Conservation (phyloP, 1,140 invertebrate genomes). For the Oscheius sp. region DNA sequence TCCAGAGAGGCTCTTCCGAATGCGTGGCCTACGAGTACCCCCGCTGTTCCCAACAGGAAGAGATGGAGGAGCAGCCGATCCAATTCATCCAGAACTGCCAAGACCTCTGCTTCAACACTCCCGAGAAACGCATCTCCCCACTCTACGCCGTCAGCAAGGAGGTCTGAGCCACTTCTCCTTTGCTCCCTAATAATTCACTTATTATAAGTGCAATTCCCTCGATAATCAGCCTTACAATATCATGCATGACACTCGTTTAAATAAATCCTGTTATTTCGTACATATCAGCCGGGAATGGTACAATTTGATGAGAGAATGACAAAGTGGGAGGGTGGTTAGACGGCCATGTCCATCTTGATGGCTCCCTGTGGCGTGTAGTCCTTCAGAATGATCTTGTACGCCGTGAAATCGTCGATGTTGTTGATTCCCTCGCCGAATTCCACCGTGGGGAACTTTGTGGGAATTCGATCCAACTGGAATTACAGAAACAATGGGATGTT, state of each 20-base stretch:
- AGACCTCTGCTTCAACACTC: slow-evolving; percentile 19
- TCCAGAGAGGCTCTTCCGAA: slow-evolving; percentile 16
- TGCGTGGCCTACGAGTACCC: slow-evolving; percentile 28
- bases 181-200: too few species aligned
- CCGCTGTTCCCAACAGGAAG: slow-evolving; percentile 14
- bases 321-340: slow-evolving; percentile 67
- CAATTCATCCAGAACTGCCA: slow-evolving; percentile 26
- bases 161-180: too few species aligned
- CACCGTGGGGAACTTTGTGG: slow-evolving; percentile 73
- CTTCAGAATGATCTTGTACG: slow-evolving; percentile 82
- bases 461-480: slow-evolving; percentile 72
- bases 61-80: slow-evolving; percentile 32
- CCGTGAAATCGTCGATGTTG: slow-evolving; percentile 83
- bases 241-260: too few species aligned
- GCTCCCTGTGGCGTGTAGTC: slow-evolving; percentile 85
- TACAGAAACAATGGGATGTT: background rate
- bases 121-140: slow-evolving; percentile 26
- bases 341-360: slow-evolving; percentile 93
- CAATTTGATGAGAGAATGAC: too few species aligned
- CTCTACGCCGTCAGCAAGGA: slow-evolving; percentile 1
- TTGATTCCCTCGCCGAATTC: slow-evolving; percentile 72
- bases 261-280: too few species aligned
- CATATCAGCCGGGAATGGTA: too few species aligned
- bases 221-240: too few species aligned
- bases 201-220: too few species aligned